Evolutionary conservation across 2,113 vertebrate species (phyloP).

Genomic region (Lepidothrix coronata): DNA sequence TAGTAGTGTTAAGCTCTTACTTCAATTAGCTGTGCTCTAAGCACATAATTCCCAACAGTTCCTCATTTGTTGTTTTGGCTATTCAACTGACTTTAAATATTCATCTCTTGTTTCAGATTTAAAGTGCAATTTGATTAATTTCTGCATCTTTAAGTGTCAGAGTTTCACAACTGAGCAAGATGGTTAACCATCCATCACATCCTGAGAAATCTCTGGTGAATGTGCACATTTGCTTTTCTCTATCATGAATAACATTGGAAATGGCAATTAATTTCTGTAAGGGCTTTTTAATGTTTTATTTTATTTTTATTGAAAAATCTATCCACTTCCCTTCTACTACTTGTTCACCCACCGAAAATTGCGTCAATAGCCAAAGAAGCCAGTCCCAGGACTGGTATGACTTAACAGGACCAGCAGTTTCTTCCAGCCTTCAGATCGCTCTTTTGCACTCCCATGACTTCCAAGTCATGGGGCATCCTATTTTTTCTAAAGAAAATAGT

Average conservation of each 20-base stretch:
- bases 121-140: not conserved
- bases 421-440: not conserved
- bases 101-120: not conserved
- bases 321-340: not conserved
- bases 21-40: not conserved
- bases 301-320: not conserved
- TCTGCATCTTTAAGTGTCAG: not conserved
- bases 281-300: not conserved
- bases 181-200: not conserved
- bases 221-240: not conserved
- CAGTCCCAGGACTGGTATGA: not conserved
- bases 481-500: not conserved
- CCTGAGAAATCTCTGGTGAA: not conserved
- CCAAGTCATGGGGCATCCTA: not conserved
- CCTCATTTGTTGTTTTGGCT: not conserved
- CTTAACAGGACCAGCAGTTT: not conserved
- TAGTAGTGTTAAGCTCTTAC: not conserved
- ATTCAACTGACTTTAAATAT: not conserved
- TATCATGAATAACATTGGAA: not conserved
- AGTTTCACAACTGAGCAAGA: not conserved
- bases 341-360: not conserved
- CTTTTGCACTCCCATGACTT: not conserved
- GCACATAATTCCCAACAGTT: not conserved
- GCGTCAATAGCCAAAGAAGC: not conserved
- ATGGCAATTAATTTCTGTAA: not conserved